phyloP scores from a whole-genome alignment of 2,888 invertebrate species.

The Agrochola circellaris region DNA sequence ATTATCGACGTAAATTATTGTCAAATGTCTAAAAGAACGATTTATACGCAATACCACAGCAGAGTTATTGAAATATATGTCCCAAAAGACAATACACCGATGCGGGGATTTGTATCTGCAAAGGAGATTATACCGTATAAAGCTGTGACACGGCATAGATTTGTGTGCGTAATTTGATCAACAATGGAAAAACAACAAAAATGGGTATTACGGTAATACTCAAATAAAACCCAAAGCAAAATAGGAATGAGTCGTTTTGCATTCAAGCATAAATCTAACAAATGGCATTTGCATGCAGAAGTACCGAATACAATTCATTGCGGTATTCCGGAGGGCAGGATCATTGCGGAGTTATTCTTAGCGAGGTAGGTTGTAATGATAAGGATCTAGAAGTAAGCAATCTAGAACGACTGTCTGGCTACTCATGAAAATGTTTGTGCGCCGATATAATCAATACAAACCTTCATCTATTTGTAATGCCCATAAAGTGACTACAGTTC shows the following conservation, averaged over 20 bases:
- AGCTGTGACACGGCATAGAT: slow-evolving; percentile 71
- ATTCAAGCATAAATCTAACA: slow-evolving; percentile 84
- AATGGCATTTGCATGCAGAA: slow-evolving; percentile 84
- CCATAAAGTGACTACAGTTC: too few species aligned
- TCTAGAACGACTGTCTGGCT: slow-evolving; percentile 20
- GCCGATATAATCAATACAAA: background rate
- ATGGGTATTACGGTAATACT: slow-evolving; percentile 82
- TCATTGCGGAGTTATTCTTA: slow-evolving; percentile 66
- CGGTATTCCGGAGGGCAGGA: slow-evolving; percentile 62
- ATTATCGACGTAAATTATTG: slow-evolving; percentile 85
- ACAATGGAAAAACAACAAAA: slow-evolving; percentile 80
- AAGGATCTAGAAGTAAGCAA: slow-evolving; percentile 36
- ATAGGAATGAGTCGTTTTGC: slow-evolving; percentile 85
- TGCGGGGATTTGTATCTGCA: slow-evolving; percentile 68
- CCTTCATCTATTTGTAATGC: background rate
- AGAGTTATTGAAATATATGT: slow-evolving; percentile 89
- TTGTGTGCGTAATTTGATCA: slow-evolving; percentile 63
- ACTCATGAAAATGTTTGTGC: slow-evolving; percentile 30
- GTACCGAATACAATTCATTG: slow-evolving; percentile 72
- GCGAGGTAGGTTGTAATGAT: slow-evolving; percentile 46
- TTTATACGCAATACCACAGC: slow-evolving; percentile 85
- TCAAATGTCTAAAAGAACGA: slow-evolving; percentile 86
- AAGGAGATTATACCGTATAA: slow-evolving; percentile 74
- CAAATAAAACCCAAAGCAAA: slow-evolving; percentile 84
- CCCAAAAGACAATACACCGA: slow-evolving; percentile 84